Evolutionary conservation across 2,797 vertebrate genomes (phyloP), one percentile per base, ranked within the genome.

Genomic region (Acanthiza pusilla): DNA sequence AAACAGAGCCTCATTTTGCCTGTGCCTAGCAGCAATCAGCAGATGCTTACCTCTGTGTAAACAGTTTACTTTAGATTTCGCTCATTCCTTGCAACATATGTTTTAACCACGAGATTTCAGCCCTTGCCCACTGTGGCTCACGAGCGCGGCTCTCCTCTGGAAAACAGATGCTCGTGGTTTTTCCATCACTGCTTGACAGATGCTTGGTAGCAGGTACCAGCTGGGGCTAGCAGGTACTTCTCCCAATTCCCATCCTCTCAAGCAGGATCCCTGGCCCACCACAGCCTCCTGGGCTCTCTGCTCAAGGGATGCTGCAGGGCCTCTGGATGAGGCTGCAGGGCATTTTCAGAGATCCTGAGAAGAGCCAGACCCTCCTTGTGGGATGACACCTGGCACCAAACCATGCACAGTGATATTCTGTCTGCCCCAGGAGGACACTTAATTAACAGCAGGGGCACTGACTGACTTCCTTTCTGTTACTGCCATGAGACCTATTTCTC

Each of bases 41-140:
- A 91, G 89, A 89, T 94, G 88, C 77, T 89, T 72, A 91, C 58
- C 91, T 91, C 67, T 70, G 20, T 51, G 53, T 70, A 90, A 96
- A 95, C 73, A 27, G 54, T 83, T 95, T 88, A 84, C 34, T 91
- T 84, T 61, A 79, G 53, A 29, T 91, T 89, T 82, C 88, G 42
- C 71, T 93, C 68, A 78, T 71, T 80, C 87, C 89, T 91, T 55
- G 60, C 25, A 68, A 85, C 34, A 27, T 15, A 13, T 19, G 42
- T 51, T 92, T 93, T 45, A 77, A 83, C 61, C 48, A 40, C 43
- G 68, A 57, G 80, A 47, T 34, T 85, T 38, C 21, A 88, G 67
- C 60, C 87, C 42, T 57, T 22, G 77, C 0, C 3, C 32, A 4
- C 40, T 15, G 67, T 0, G 0, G 45, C 58, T 88, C 54, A 10